Evolutionary conservation across 1,140 invertebrate genomes (phyloP), one percentile per base, ranked within the genome.

Genomic region (Maniola jurtina): DNA sequence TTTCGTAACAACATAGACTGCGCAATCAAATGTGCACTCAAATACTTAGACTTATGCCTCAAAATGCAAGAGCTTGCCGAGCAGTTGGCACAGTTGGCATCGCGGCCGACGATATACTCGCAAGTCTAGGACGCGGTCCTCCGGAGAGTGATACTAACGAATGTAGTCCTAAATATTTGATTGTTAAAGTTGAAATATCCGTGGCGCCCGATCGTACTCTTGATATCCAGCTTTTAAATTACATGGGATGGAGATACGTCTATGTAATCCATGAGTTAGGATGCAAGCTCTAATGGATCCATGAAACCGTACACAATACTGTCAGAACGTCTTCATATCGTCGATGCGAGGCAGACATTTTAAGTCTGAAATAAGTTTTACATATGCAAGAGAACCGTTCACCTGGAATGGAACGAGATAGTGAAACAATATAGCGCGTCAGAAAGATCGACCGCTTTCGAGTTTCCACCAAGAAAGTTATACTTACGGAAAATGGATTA

Each of bases 101-200:
- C 68, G 57, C 52, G 60, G 15, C 34, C 52, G 54, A 70, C 61
- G 74, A 76, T 81, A 77, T 71, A 72, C 78, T 85, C 72, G 70
- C 79, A 83, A 84, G 80, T 83, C 84, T 84, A 88, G 83, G 81
- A 83, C 78, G 78, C 67, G 83, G 78, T 80, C 64, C 80, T 84
- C 80, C 70, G 63, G 80, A 86, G 81, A 74, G 80, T 72, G 77
- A 81, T 85, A 77, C 83, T 84, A 85, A 88, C 85, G 79, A 90
- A 88, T 88, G 81, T 88, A 80, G 77, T 78, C 75, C 83, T 89
- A 89, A 87, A 87, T 86, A 86, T 88, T 87, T 87, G 73, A 87
- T 86, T 81, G 80, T 79, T 86, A 87, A 79, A 82, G 85, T 87
- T 75, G 73, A 85, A 84, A 86, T 82, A 85, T 71, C 73, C 66